A percentile compares a stretch with the other conserved stretches of the same genome.
Evolutionary conservation across 2,888 invertebrate genomes (phyloP).

Genomic region (Isotomurus palustris): DNA sequence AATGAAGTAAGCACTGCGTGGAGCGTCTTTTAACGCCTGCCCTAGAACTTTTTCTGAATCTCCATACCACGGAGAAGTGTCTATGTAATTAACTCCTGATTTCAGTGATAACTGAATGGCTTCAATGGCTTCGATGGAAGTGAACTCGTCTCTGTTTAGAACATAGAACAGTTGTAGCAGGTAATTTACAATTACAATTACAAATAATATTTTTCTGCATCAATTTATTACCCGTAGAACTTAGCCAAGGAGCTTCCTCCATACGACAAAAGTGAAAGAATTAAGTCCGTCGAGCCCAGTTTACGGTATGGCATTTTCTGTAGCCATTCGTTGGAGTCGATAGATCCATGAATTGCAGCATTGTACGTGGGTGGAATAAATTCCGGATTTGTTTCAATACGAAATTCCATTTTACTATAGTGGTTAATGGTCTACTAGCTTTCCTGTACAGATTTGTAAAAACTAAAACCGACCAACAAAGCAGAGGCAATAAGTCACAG

Average conservation of each 20-base stretch:
- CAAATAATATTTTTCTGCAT: not conserved
- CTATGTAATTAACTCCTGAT: constrained; percentile 82
- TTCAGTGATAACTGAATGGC: constrained; percentile 68
- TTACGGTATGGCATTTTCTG: constrained; percentile 66
- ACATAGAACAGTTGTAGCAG: not conserved
- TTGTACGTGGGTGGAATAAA: constrained; percentile 37
- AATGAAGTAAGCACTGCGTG: constrained; percentile 76
- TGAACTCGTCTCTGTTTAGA: constrained; percentile 17
- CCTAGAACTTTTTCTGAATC: constrained; percentile 74
- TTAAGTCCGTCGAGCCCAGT: constrained; percentile 69
- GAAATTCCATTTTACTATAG: not conserved
- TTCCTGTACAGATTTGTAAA: too few relatives aligned
- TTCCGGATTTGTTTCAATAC: not conserved
- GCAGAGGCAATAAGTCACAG: too few relatives aligned
- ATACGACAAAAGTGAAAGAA: constrained; percentile 66
- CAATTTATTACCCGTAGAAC: constrained; percentile 69
- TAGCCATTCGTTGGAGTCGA: constrained; percentile 47
- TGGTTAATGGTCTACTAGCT: too few relatives aligned
- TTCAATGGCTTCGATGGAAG: constrained; percentile 54
- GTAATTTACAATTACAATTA: not conserved
- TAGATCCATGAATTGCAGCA: constrained; percentile 31
- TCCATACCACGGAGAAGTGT: constrained; percentile 87
- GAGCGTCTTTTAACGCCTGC: constrained; percentile 71
- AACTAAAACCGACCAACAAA: too few relatives aligned
- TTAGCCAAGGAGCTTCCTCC: constrained; percentile 72